Conservation (phyloP, 2,113 vertebrate species). For the Rhea pennata region DNA sequence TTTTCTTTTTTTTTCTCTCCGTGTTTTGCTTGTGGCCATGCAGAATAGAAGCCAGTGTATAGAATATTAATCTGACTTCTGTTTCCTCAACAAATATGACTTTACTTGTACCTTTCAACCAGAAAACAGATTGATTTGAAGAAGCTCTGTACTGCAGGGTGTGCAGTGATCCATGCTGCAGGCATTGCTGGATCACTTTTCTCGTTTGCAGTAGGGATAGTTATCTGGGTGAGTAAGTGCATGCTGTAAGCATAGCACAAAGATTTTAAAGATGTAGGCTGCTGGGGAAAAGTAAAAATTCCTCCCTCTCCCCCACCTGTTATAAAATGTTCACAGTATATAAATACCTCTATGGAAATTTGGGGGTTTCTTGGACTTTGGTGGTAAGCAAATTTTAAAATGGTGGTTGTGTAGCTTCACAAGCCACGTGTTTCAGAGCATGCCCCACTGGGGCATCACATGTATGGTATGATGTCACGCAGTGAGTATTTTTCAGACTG, state of each 20-base stretch:
- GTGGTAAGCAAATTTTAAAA: neutral
- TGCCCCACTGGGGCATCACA: neutral
- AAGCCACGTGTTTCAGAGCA: neutral
- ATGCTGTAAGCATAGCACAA: conserved; percentile 19
- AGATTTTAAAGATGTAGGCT: conserved; percentile 49
- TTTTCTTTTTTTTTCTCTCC: neutral
- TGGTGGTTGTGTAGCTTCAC: neutral
- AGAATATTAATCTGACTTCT: neutral
- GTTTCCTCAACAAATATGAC: conserved; percentile 35
- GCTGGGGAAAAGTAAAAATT: neutral
- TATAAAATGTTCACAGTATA: neutral
- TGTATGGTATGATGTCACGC: neutral
- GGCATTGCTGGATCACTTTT: conserved; percentile 19
- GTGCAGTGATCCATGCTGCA: conserved; percentile 13
- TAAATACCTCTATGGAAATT: neutral
- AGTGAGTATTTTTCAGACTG: neutral
- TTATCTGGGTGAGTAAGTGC: conserved; percentile 30
- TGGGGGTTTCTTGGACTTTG: neutral
- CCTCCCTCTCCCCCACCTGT: neutral
- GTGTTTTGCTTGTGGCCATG: neutral
- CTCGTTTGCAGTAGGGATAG: conserved; percentile 7
- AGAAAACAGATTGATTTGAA: conserved; percentile 37
- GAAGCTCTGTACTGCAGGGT: neutral
- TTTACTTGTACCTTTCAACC: conserved; percentile 13
- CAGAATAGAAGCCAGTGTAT: neutral